Evolutionary conservation across 2,888 invertebrate genomes (phyloP).

Genomic region (Pelosia muscerda): DNA sequence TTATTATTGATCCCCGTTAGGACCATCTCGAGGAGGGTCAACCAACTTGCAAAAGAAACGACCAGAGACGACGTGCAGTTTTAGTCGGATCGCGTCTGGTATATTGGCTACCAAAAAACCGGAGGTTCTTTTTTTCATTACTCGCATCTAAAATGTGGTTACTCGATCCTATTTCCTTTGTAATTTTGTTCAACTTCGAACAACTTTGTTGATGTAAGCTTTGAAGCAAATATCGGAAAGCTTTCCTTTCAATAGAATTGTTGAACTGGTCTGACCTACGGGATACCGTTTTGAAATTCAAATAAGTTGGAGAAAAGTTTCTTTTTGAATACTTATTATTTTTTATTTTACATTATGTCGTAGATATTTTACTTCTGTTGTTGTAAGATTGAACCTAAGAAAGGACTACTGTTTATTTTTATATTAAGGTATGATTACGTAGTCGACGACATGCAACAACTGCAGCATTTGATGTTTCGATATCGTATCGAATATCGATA

Average conservation of each 20-base stretch:
- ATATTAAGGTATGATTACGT: too few relatives aligned
- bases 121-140: not conserved
- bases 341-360: not conserved
- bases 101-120: not conserved
- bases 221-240: conserved; percentile 11
- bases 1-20: too few relatives aligned
- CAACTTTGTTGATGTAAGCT: conserved; percentile 16
- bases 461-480: too few relatives aligned
- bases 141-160: not conserved
- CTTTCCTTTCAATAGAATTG: conserved; percentile 5
- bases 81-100: too few relatives aligned
- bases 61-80: too few relatives aligned
- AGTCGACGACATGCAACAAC: too few relatives aligned
- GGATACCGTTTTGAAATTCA: not conserved
- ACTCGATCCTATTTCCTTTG: not conserved
- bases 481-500: too few relatives aligned
- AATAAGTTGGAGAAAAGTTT: conserved; percentile 1
- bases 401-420: too few relatives aligned
- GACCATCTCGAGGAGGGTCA: too few relatives aligned
- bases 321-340: not conserved
- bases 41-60: too few relatives aligned
- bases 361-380: not conserved
- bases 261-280: not conserved
- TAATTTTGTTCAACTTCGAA: not conserved
- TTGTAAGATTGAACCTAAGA: too few relatives aligned